A percentile compares a stretch with the other conserved stretches of the same genome.
These are phyloP conservation scores for Ceuthmochares aereus DNA, from an alignment of 2,113 vertebrate genomes.

Conservation along the genomic window DNA sequence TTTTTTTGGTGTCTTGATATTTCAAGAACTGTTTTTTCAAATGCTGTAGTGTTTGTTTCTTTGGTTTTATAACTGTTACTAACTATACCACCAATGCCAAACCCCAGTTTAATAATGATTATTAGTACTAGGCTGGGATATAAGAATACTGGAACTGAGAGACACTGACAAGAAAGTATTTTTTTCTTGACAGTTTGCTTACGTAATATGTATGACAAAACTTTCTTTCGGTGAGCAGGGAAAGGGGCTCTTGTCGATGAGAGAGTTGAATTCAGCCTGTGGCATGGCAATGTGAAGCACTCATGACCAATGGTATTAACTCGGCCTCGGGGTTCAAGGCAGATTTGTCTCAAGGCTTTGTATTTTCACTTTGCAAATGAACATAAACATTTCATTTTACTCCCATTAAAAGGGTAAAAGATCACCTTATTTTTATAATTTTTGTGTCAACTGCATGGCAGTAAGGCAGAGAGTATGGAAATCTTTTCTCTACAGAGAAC, in stretches of 20 bases:
- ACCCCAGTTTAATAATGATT: background rate
- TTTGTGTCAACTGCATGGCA: background rate
- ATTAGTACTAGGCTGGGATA: background rate
- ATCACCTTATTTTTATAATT: background rate
- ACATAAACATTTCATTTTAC: background rate
- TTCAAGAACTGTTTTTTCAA: background rate
- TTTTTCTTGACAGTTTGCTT: background rate
- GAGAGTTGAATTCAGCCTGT: background rate
- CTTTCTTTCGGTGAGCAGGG: background rate
- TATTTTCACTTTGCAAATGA: background rate
- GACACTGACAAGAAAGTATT: background rate
- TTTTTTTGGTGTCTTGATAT: background rate
- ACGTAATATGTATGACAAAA: background rate
- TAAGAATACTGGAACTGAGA: background rate
- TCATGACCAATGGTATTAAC: background rate
- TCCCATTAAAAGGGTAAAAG: background rate
- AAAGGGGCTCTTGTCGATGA: background rate
- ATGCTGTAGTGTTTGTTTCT: background rate
- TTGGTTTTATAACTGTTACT: background rate
- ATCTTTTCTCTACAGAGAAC: background rate
- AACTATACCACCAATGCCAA: background rate
- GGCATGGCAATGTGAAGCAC: background rate
- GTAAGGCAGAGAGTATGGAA: background rate
- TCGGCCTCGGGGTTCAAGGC: background rate
- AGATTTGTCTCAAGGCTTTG: background rate